Evolutionary conservation across 2,888 invertebrate species (phyloP), one percentile per base, ranked within the genome.

Genomic region (Bombylius discolor): DNA sequence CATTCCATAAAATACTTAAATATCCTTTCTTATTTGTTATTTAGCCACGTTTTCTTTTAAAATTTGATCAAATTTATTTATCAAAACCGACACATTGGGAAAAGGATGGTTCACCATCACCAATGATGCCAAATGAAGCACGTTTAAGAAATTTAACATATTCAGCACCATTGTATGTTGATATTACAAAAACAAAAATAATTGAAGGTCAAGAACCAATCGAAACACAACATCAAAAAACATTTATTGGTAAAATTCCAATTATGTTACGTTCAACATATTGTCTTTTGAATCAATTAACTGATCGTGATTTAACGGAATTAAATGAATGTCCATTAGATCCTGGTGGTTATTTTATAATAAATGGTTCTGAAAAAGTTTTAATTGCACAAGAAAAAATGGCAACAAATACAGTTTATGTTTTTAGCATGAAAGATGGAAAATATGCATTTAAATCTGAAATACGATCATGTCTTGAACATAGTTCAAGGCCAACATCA

Each of bases 21-120:
- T n/a, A 23, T 23, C 23, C 1, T 23, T 23, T 23, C 3, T 23
- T 23, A 23, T 23, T 23, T 23, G 23, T 23, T 23, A 1, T 23
- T 23, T 69, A 84, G 77, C 89, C 95, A 0, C 83, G 89, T 59
- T 98, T 95, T 76, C 76, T 92, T 46, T 73, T 99, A 8, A 99
- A 98, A 76, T 99, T 99, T 75, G 98, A 97, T 72, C 98, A 99
- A 77, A 98, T 99, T 70, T 99, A 99, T 71, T 75, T 99, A 49
- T 98, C 98, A 0, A 99, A 99, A 74, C 99, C 99, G 4, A 99
- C 98, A 8, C 99, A 99, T 79, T 99, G 99, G 99, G 99, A 99
- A 74, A 99, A 99, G 76, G 99, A 99, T 79, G 99, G 99, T 69
- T 94, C 97, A 0, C 97, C 98, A 13, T 91, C 93, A 57, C 96